phyloP scores from a whole-genome alignment of 2,888 invertebrate species.

The Merodon equestris region DNA sequence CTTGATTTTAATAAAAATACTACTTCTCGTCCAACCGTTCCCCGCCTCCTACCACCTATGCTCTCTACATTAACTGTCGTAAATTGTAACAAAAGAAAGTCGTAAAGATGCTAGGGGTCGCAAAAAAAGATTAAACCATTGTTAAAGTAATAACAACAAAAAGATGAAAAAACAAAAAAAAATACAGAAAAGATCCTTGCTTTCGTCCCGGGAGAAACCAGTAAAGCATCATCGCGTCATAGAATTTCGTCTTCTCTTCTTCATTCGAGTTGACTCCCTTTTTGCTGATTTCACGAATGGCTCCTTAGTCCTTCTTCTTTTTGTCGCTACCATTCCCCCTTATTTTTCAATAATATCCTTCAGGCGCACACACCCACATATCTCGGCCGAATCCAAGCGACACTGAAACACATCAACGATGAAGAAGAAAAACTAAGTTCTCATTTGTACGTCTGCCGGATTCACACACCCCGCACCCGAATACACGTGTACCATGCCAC shows the following conservation, averaged over 20 bases:
- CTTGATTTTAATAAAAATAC: no score
- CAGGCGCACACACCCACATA: conserved; percentile 28
- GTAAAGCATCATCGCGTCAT: conserved; percentile 25
- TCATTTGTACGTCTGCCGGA: conserved; percentile 44
- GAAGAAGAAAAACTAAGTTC: conserved; percentile 22
- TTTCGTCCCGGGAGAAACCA: not conserved
- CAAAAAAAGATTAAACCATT: conserved; percentile 45
- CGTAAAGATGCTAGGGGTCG: conserved; percentile 19
- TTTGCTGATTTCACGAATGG: conserved; percentile 20
- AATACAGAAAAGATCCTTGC: conserved; percentile 23
- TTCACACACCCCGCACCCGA: conserved; percentile 19
- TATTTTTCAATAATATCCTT: conserved; percentile 33
- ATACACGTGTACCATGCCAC: not conserved
- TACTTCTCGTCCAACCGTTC: no score
- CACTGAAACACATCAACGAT: conserved; percentile 39
- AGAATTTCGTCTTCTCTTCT: not conserved
- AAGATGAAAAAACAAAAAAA: conserved; percentile 11
- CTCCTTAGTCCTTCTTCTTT: not conserved
- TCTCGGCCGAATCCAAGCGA: conserved; percentile 11
- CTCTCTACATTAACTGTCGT: conserved; percentile 3
- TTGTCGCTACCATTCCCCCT: no score
- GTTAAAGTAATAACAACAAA: conserved; percentile 38
- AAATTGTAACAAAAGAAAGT: conserved; percentile 37
- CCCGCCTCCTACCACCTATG: not conserved
- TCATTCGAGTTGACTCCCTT: not conserved